Evolutionary conservation across 2,888 invertebrate species (phyloP), one percentile per base, ranked within the genome.

Genomic region (Lysandra bellargus): DNA sequence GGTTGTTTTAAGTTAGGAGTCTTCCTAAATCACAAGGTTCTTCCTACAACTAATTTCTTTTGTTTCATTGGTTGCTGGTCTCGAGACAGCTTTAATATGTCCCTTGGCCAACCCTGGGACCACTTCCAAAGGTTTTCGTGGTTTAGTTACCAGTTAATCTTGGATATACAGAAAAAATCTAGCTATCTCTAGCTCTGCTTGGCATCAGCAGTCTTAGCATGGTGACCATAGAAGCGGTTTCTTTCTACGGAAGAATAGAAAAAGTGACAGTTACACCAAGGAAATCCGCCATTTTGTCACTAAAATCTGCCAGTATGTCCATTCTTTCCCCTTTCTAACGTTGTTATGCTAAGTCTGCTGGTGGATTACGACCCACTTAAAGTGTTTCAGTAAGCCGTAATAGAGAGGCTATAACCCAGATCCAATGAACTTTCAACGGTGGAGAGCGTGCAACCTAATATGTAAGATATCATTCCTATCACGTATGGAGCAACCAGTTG

Each of bases 401-500:
- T 64, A 64, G 64, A 64, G 33, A 37, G 33, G 69, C 33, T 12
- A 3, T 23, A 74, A 74, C 74, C 74, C 49, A 74, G 74, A 74
- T 74, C 40, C 49, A 49, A 74, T 30, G 53, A 53, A 76, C 76
- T 76, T 76, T 76, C 76, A 30, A 53, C 53, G 53, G 2, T 76
- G 76, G 53, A 76, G 76, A 76, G 53, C 53, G 76, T 76, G 76
- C 57, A 76, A 75, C 75, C 30, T 44, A 49, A 75, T 75, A 75
- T 53, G 57, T 57, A 76, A 74, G 49, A 14, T 49, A 76, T 79
- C 57, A 79, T 75, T 75, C 64, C 79, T 75, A 76, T 61, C 79
- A 49, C 75, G 57, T 61, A 79, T 79, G 30, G 49, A 64, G 79
- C 79, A 79, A 79, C 75, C 33, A 14, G 30, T 33, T 79, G 53